Evolutionary conservation across 2,113 vertebrate genomes (phyloP).

Genomic region (Eonycteris spelaea): DNA sequence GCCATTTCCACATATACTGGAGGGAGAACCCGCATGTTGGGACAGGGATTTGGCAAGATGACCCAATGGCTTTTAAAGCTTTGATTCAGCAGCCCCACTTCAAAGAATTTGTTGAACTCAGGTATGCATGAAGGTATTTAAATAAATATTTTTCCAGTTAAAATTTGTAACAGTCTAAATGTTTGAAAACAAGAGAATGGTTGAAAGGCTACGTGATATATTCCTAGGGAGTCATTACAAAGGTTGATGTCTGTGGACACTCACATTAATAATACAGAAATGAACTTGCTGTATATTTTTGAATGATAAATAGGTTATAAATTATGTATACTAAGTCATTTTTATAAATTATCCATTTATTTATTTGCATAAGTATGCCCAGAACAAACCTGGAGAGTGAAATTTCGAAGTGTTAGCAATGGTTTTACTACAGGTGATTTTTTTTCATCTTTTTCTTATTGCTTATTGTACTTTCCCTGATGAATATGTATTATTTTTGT

Average conservation of each 20-base stretch:
- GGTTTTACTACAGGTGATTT: background rate
- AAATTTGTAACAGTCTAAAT: background rate
- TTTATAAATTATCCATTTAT: background rate
- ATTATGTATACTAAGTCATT: background rate
- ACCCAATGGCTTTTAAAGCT: background rate
- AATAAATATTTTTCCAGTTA: background rate
- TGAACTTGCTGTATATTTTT: background rate
- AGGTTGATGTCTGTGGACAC: background rate
- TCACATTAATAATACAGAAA: background rate
- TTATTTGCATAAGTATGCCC: background rate
- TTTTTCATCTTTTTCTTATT: background rate
- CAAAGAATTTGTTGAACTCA: background rate
- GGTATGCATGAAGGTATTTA: background rate
- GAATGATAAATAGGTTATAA: background rate
- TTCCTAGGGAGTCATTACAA: background rate
- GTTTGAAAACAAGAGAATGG: background rate
- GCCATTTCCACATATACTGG: background rate
- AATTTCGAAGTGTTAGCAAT: background rate
- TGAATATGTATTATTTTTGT: background rate
- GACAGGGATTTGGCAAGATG: background rate
- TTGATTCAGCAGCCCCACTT: background rate
- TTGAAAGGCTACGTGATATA: background rate
- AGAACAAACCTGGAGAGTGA: background rate
- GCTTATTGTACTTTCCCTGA: background rate
- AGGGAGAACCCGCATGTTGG: background rate